A percentile compares a stretch with the other conserved stretches of the same genome.
These are phyloP conservation scores for Stichopus chloronotus DNA, from an alignment of 35 echinoderm and acorn worm genomes.

Conservation along the genomic window DNA sequence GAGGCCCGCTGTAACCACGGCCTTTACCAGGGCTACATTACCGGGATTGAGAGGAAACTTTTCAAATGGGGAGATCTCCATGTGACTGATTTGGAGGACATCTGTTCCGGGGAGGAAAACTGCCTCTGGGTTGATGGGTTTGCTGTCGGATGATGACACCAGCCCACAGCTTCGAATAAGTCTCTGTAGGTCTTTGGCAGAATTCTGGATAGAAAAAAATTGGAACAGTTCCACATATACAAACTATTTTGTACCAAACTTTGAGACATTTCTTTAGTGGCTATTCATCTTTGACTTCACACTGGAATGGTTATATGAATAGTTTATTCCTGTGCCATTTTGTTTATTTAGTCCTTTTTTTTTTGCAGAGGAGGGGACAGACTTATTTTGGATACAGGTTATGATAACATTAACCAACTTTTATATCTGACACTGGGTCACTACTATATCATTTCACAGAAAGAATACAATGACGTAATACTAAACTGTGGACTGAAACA, in stretches of 20 bases:
- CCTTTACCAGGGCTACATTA: slow-evolving; percentile 79
- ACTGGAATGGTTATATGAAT: background rate
- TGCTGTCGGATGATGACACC: slow-evolving; percentile 28
- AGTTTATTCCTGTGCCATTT: background rate
- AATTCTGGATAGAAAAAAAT: slow-evolving; percentile 64
- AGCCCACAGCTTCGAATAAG: slow-evolving; percentile 82
- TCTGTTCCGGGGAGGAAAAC: slow-evolving; percentile 53
- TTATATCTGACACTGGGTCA: too few relatives aligned
- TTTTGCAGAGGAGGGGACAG: too few relatives aligned
- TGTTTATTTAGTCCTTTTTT: too few relatives aligned
- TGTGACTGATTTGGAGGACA: slow-evolving; percentile 87
- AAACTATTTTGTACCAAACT: background rate
- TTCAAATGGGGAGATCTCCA: slow-evolving; percentile 39
- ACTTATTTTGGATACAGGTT: too few relatives aligned
- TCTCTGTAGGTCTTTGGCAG: slow-evolving; percentile 83
- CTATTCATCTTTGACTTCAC: background rate
- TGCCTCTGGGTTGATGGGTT: background rate
- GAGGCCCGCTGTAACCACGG: slow-evolving; percentile 86
- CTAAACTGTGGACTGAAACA: too few relatives aligned
- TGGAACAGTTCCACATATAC: background rate
- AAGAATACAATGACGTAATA: too few relatives aligned
- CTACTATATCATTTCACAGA: too few relatives aligned
- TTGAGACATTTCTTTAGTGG: background rate
- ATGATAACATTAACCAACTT: too few relatives aligned
- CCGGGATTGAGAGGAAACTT: slow-evolving; percentile 73